Evolutionary conservation across 2,797 vertebrate species (phyloP).

Genomic region (Cheirogaleus major): DNA sequence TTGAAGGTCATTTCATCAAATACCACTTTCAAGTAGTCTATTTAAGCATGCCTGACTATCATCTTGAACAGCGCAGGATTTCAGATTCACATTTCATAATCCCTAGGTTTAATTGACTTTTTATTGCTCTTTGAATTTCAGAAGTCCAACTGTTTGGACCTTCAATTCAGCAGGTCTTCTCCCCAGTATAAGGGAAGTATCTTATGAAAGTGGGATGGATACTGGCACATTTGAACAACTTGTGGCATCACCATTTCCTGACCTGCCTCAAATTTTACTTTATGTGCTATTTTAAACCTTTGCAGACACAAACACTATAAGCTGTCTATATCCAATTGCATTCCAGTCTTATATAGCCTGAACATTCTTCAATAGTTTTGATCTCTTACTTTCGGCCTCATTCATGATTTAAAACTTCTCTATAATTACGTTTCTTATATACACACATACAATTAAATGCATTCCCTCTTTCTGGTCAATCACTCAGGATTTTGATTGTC

Average conservation of each 20-base stretch:
- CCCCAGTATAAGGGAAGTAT: background rate
- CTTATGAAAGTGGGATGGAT: background rate
- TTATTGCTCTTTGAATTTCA: slow-evolving; percentile 7
- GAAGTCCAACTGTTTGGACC: background rate
- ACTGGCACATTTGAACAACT: background rate
- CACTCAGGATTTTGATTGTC: background rate
- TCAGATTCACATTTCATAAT: background rate
- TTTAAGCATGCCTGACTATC: background rate
- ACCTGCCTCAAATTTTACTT: background rate
- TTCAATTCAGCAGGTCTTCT: background rate
- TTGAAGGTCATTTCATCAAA: background rate
- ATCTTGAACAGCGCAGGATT: background rate
- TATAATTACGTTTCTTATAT: background rate
- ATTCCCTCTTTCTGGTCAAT: background rate
- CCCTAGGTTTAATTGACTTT: background rate
- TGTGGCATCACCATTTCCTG: background rate
- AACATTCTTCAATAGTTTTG: slow-evolving; percentile 7
- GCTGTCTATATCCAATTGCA: background rate
- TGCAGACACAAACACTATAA: background rate
- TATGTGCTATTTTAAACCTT: background rate
- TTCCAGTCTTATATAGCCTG: background rate
- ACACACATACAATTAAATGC: background rate
- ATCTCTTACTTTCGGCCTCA: slow-evolving; percentile 15
- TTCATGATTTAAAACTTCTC: background rate
- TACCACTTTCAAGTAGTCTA: background rate